These are phyloP conservation scores for Rallus crepitans DNA, from an alignment of 2,797 vertebrate genomes.

Conservation along the genomic window DNA sequence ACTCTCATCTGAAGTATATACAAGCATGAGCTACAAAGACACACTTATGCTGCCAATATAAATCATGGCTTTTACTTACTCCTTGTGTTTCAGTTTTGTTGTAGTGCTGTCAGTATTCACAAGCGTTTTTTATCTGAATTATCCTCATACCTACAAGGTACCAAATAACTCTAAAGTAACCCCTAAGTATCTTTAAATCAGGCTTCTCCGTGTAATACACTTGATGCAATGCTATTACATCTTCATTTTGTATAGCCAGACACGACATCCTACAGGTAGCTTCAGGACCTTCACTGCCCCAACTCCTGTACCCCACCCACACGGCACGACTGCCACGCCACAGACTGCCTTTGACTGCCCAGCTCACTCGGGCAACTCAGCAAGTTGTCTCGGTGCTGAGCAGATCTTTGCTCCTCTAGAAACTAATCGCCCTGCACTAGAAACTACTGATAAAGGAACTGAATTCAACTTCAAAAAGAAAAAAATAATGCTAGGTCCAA, in stretches of 20 bases:
- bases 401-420: not conserved
- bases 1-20: not conserved
- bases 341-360: not conserved
- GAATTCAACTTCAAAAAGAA: no score
- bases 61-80: not conserved
- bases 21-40: not conserved
- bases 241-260: not conserved
- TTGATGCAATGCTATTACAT: not conserved
- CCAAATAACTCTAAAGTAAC: not conserved
- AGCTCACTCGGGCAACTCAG: not conserved
- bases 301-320: not conserved
- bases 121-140: not conserved
- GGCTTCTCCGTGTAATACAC: not conserved
- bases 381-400: fast-evolving
- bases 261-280: not conserved
- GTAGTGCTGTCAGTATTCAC: not conserved
- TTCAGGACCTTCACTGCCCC: not conserved
- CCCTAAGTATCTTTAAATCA: not conserved
- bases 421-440: not conserved
- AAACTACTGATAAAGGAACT: not conserved
- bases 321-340: not conserved
- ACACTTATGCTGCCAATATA: not conserved
- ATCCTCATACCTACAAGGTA: not conserved
- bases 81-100: not conserved
- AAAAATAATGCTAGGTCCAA: not conserved